Conservation (phyloP, 2,797 vertebrate genomes). For the Myiothlypis coronata region DNA sequence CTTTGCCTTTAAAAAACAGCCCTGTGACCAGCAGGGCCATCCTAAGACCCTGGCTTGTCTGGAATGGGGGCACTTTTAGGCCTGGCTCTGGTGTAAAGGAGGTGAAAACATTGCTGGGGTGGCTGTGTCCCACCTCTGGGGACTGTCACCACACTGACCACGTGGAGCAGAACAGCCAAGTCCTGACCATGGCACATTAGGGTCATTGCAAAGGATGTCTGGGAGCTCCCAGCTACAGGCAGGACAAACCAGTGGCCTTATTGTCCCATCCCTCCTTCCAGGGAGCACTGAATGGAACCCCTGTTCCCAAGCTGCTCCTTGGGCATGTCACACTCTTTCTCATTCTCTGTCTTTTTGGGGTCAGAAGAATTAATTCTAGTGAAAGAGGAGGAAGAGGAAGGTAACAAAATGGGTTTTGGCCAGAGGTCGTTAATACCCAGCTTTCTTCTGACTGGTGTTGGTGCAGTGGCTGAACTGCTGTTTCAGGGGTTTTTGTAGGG, state of each 20-base stretch:
- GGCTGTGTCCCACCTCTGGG: background rate
- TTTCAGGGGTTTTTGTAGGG: background rate
- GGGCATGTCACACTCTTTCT: background rate
- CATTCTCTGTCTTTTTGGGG: background rate
- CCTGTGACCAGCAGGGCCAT: background rate
- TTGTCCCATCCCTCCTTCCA: background rate
- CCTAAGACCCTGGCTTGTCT: background rate
- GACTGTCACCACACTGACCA: accelerated
- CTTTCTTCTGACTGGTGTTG: background rate
- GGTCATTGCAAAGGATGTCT: background rate
- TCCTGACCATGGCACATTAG: accelerated
- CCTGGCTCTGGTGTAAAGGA: background rate
- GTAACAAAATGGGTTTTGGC: background rate
- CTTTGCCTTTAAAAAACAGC: background rate
- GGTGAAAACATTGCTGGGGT: accelerated
- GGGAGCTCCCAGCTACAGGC: background rate
- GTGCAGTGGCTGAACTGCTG: background rate
- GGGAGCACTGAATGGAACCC: background rate
- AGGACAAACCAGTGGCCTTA: background rate
- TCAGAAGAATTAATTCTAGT: background rate
- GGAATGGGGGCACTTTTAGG: background rate
- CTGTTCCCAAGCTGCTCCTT: background rate
- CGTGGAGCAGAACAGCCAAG: background rate
- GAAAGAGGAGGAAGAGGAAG: background rate
- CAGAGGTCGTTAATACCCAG: background rate